A percentile compares a stretch with the other conserved stretches of the same genome.
Evolutionary conservation across 2,888 invertebrate genomes (phyloP).

Genomic region (Cataglyphis rosenhaueri): DNA sequence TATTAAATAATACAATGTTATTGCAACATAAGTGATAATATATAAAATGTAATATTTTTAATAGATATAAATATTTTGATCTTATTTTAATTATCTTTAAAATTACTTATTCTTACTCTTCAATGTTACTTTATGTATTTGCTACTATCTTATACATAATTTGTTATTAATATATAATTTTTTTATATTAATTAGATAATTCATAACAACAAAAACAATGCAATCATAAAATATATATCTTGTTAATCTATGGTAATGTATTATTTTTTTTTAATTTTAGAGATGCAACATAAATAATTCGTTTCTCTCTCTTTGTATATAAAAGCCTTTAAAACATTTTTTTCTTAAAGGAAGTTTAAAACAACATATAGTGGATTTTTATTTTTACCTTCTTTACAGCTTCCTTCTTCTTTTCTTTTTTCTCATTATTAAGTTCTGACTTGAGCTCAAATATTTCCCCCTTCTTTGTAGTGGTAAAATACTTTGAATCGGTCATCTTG

Average conservation of each 20-base stretch:
- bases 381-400: slow-evolving; percentile 98
- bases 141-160: not conserved
- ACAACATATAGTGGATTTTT: not conserved
- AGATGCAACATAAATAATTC: not conserved
- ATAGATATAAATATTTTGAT: not conserved
- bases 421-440: slow-evolving; percentile 99
- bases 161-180: not conserved
- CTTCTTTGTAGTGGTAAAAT: slow-evolving; percentile 99
- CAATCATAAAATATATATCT: not conserved
- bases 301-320: not conserved
- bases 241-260: not conserved
- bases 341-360: not conserved
- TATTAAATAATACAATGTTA: not conserved
- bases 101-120: slow-evolving; percentile 30
- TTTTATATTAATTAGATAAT: not conserved
- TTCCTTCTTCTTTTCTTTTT: slow-evolving; percentile 99
- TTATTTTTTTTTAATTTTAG: not conserved
- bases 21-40: not conserved
- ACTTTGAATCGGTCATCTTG: slow-evolving; percentile 99
- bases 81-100: slow-evolving; percentile 86
- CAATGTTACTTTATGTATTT: not conserved
- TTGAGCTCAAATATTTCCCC: slow-evolving; percentile 99
- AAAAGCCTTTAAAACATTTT: not conserved
- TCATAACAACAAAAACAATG: not conserved
- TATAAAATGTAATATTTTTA: slow-evolving; percentile 27